A percentile compares a stretch with the other conserved stretches of the same genome.
These are phyloP conservation scores for Sus scrofa DNA, from an alignment of 2,113 vertebrate species.

Conservation along the genomic window DNA sequence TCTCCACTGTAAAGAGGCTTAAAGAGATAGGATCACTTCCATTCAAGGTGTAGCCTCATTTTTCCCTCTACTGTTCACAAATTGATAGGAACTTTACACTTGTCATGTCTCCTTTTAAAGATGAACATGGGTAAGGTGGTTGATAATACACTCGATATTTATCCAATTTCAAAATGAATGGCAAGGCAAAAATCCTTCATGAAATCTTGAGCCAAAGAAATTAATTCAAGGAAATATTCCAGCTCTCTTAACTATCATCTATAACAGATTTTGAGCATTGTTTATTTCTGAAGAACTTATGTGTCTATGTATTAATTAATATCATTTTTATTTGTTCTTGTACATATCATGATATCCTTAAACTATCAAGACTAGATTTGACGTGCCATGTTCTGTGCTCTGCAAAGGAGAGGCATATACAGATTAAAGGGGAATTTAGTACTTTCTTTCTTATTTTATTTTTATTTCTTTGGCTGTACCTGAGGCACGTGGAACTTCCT, in stretches of 20 bases:
- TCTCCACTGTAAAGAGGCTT: background rate
- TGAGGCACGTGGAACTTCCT: too few species aligned
- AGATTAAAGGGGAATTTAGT: background rate
- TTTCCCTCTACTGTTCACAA: constrained; percentile 1
- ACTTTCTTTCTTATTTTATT: background rate
- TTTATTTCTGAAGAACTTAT: background rate
- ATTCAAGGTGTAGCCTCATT: constrained; percentile 32
- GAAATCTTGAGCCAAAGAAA: background rate
- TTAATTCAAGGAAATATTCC: background rate
- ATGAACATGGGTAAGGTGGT: background rate
- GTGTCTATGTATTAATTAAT: background rate
- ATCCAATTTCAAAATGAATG: constrained; percentile 58
- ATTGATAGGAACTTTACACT: constrained; percentile 48
- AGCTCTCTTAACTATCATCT: background rate
- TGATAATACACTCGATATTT: background rate
- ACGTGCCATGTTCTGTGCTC: background rate
- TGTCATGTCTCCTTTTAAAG: constrained; percentile 41
- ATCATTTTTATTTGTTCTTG: background rate
- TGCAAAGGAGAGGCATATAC: background rate
- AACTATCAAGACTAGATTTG: background rate
- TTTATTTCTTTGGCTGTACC: too few species aligned
- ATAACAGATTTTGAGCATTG: background rate
- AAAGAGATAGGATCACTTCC: background rate
- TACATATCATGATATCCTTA: background rate
- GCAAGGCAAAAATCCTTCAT: constrained; percentile 8